Evolutionary conservation across 1,140 invertebrate genomes (phyloP).

Genomic region (Homalodisca vitripennis): DNA sequence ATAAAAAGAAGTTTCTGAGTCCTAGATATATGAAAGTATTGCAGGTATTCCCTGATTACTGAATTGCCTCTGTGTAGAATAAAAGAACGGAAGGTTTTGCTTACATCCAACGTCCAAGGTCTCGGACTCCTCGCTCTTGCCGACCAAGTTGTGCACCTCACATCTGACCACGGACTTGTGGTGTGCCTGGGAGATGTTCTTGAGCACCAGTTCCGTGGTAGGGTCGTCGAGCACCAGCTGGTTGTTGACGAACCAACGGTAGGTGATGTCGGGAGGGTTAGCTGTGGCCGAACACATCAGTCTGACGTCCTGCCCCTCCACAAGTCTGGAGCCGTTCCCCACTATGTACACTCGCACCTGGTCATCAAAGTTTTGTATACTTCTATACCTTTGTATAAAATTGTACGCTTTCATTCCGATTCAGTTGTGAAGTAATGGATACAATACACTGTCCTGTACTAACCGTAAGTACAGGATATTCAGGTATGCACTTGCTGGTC

Average conservation of each 20-base stretch:
- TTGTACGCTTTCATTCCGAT: too few species aligned
- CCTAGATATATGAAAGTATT: too few species aligned
- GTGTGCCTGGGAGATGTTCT: constrained; percentile 76
- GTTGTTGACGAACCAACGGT: constrained; percentile 83
- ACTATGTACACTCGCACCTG: too few species aligned
- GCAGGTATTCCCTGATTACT: too few species aligned
- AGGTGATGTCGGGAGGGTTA: constrained; percentile 78
- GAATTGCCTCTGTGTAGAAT: too few species aligned
- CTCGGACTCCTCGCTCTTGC: constrained; percentile 83
- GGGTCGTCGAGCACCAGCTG: constrained; percentile 77
- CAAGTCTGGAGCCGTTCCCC: constrained; percentile 51
- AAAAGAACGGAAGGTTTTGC: constrained; percentile 48
- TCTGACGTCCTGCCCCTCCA: constrained; percentile 78
- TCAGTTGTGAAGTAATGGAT: too few species aligned
- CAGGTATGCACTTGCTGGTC: too few species aligned
- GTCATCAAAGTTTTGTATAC: too few species aligned
- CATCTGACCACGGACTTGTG: constrained; percentile 88
- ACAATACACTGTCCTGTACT: too few species aligned
- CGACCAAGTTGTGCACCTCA: constrained; percentile 87
- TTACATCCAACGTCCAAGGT: constrained; percentile 87
- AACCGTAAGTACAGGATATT: too few species aligned
- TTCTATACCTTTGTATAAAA: too few species aligned
- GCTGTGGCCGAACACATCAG: constrained; percentile 82
- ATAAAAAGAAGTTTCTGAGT: too few species aligned
- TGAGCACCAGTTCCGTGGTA: constrained; percentile 77